phyloP scores from a whole-genome alignment of 2,888 invertebrate species.

The Trachelus tabidus region DNA sequence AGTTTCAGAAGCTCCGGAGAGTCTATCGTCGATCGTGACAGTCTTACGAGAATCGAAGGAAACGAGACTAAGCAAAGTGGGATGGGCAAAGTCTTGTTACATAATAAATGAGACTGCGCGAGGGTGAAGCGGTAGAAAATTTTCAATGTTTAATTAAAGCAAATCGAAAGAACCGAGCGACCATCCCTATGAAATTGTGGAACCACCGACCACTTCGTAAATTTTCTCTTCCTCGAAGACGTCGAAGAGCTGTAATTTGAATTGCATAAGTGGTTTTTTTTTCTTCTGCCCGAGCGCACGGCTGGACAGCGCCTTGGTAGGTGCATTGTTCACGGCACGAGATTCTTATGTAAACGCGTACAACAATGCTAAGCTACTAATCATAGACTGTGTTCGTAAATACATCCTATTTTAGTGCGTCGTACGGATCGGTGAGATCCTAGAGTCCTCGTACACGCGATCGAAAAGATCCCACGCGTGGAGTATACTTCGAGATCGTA shows the following conservation, averaged over 20 bases:
- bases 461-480: neutral
- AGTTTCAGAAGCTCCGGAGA: neutral
- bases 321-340: constrained; percentile 47
- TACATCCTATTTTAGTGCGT: constrained; percentile 3
- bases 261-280: constrained; percentile 44
- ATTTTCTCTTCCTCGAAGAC: neutral
- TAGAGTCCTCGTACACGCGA: neutral
- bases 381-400: constrained; percentile 30
- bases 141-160: neutral
- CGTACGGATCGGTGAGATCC: neutral
- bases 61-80: neutral
- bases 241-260: constrained; percentile 39
- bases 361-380: constrained; percentile 52
- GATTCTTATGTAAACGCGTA: constrained; percentile 57
- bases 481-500: neutral
- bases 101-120: neutral
- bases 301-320: constrained; percentile 33
- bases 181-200: neutral
- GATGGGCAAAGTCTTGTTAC: neutral
- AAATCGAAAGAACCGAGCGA: neutral
- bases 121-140: neutral
- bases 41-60: neutral
- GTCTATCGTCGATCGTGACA: neutral
- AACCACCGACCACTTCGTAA: neutral
- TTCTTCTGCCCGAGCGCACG: constrained; percentile 30